Base-by-base conservation (phyloP, 2,113 vertebrate species). In the Lepidothrix coronata region DNA sequence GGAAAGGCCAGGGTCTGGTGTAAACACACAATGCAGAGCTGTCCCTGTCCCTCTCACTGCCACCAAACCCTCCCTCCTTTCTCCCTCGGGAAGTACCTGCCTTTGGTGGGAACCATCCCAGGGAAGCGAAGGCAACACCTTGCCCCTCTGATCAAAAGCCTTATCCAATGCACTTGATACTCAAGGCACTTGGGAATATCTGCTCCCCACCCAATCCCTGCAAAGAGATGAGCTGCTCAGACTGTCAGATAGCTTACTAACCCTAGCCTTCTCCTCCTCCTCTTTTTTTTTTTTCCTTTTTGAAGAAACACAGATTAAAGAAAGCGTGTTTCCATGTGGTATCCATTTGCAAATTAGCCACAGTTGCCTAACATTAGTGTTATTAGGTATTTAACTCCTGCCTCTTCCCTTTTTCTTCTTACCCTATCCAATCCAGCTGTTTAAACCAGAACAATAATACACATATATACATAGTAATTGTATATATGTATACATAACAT, bases 311-410 rank as follows among this genome's bases (percentile, higher is more conserved):
- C 55, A 86, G 84, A 93, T 96, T 97, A 96, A 83, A 82, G 43
- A 49, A 83, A 95, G 52, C 3, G 0, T 92, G 79, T 87, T 94
- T 79, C 66, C 72, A 76, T 87, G 93, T 82, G 92, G 77, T 79
- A 93, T 83, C 93, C 70, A 28, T 82, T 95, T 96, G 93, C 78
- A 94, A 93, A 96, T 95, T 94, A 95, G 78, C 82, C 85, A 73
- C 83, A 90, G 48, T 59, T 87, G 48, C 67, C 59, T 57, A 76
- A 76, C 23, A 35, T 88, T 78, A 33, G 12, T 41, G 49, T 77
- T 72, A 48, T 43, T 91, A 48, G 35, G 13, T 49, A n/a, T 82
- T 85, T 91, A 70, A 73, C 77, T 91, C 41, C 77, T 39, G 30
- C 48, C 20, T 71, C 70, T 87, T 93, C 52, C 57, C 57, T 59